Base-by-base conservation (phyloP, 2,113 vertebrate species). In the Regulus satrapa region DNA sequence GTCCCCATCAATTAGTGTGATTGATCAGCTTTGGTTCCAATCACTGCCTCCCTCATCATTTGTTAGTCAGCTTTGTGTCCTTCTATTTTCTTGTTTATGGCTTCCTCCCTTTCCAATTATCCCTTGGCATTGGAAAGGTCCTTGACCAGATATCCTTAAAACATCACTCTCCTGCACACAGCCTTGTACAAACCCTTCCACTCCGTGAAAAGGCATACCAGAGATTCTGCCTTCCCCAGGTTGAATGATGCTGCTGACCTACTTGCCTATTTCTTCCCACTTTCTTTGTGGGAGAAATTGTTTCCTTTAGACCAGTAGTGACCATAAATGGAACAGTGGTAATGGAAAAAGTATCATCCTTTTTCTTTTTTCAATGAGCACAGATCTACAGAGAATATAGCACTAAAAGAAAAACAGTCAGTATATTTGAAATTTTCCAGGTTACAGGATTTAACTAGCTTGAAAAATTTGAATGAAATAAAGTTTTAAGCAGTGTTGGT, bases 391-490 rank as follows among this genome's bases (percentile, higher is more conserved):
- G 52, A 73, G 58, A 67, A 36, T 49, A 56, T 13, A 56, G 20
- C 45, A 86, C 19, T 71, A 78, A 86, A 59, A 71, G 58, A 54
- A 87, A 86, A 92, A 26, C 4, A 59, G 23, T 79, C 18, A 5
- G 64, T 81, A 95, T 12, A 20, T 34, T 76, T 64, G 45, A 85
- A 32, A 90, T 69, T 92, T 78, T 83, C 71, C 75, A 80, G 63
- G 49, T 34, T 41, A 26, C 18, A 66, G 32, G 21, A 92, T 13
- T 54, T 62, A 62, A 85, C 20, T 85, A 51, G 12, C 43, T 83
- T 51, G 20, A 93, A 96, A 97, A 89, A 18, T 81, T 91, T 82
- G 81, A 94, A 83, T 62, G 75, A 86, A 93, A 95, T 82, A 76
- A 94, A 94, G 78, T 94, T 90, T 83, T 85, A 90, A 88, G 67